Conservation (phyloP, 2,888 invertebrate species). For the Meandrusa payeni region DNA sequence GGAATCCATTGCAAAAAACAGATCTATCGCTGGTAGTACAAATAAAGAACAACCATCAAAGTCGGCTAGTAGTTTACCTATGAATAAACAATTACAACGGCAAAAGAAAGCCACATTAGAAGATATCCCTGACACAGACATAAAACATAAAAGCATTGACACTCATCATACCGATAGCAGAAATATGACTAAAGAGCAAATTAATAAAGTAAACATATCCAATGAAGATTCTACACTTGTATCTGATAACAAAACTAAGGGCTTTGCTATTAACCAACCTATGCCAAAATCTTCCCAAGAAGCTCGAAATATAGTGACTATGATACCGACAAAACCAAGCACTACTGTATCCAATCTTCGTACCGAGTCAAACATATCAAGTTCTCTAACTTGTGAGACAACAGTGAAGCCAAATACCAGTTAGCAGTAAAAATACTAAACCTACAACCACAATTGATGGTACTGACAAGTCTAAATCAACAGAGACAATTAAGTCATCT, state of each 20-base stretch:
- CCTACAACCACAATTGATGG: conserved; percentile 20
- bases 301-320: not conserved
- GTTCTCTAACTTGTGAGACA: conserved; percentile 3
- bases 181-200: not conserved
- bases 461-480: conserved; percentile 9
- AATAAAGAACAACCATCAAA: conserved; percentile 12
- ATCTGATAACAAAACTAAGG: conserved; percentile 1
- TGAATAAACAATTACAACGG: conserved; percentile 43
- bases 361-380: not conserved
- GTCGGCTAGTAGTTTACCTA: conserved; percentile 7
- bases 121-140: conserved; percentile 32
- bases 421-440: conserved; percentile 16
- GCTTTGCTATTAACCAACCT: not conserved
- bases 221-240: not conserved
- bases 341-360: not conserved
- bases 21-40: not conserved
- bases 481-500: conserved; percentile 14
- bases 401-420: conserved; percentile 5
- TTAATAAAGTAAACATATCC: conserved; percentile 1
- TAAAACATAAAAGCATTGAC: conserved; percentile 26
- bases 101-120: conserved; percentile 43
- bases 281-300: not conserved
- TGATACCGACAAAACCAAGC: conserved; percentile 6
- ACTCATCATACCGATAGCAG: not conserved
- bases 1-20: not conserved